phyloP scores from a whole-genome alignment of 1,140 invertebrate genomes.

The Trachymyrmex cornetzi region DNA sequence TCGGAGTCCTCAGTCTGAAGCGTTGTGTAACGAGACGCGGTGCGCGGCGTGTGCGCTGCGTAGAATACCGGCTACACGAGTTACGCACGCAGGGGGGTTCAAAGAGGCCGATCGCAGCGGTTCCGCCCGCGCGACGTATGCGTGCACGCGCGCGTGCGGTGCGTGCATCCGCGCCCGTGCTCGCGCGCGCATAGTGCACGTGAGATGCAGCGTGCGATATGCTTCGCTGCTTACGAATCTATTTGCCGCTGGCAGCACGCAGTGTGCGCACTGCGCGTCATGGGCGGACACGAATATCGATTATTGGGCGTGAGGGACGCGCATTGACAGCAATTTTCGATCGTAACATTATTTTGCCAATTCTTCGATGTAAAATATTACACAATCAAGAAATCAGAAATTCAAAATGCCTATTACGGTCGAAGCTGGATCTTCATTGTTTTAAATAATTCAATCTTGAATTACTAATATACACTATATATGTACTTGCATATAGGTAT shows the following conservation, averaged over 20 bases:
- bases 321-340: background rate
- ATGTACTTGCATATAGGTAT: no score
- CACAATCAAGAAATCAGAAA: no score
- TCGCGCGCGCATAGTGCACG: slow-evolving; percentile 11
- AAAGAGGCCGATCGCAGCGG: slow-evolving; percentile 71
- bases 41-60: slow-evolving; percentile 47
- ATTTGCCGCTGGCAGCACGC: slow-evolving; percentile 66
- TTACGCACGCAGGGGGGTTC: slow-evolving; percentile 68
- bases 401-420: no score
- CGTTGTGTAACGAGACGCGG: slow-evolving; percentile 76
- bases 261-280: slow-evolving; percentile 6
- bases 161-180: slow-evolving; percentile 19
- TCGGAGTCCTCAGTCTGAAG: slow-evolving; percentile 80
- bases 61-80: slow-evolving; percentile 59
- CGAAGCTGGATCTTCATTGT: no score
- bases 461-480: no score
- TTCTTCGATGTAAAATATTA: background rate
- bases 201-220: slow-evolving; percentile 69
- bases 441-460: no score
- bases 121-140: slow-evolving; percentile 22
- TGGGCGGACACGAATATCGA: background rate
- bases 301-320: slow-evolving; percentile 14
- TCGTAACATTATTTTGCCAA: background rate
- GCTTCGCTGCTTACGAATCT: slow-evolving; percentile 69
- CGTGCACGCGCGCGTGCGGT: slow-evolving; percentile 1